These are phyloP conservation scores for Hippocampus zosterae DNA, from an alignment of 2,113 vertebrate species.

Conservation along the genomic window DNA sequence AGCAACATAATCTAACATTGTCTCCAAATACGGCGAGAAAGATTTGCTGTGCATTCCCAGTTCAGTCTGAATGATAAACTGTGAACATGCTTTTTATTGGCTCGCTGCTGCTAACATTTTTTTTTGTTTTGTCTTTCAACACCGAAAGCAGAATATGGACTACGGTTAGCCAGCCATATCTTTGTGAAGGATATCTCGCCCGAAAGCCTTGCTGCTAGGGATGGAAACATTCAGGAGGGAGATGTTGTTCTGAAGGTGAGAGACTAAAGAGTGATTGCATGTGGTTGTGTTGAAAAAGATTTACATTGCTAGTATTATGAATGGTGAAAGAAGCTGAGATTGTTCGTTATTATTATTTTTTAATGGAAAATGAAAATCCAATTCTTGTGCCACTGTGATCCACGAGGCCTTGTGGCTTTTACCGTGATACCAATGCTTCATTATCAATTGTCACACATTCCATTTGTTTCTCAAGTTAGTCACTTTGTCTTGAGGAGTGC, in stretches of 20 bases:
- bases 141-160: conserved; percentile 84
- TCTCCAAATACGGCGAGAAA: neutral
- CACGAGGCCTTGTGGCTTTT: neutral
- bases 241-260: conserved; percentile 96
- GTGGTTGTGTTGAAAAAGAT: neutral
- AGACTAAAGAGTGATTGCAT: neutral
- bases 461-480: neutral
- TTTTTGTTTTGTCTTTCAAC: conserved; percentile 16
- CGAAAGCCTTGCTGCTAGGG: conserved; percentile 93
- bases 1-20: neutral
- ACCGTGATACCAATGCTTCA: neutral
- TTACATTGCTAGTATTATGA: neutral
- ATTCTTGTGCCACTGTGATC: neutral
- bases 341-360: neutral
- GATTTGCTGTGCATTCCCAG: neutral
- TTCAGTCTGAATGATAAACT: neutral
- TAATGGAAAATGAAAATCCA: neutral
- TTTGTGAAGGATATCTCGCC: conserved; percentile 99
- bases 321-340: neutral
- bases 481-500: neutral
- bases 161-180: conserved; percentile 96
- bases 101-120: neutral
- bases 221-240: conserved; percentile 98
- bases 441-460: too few relatives aligned
- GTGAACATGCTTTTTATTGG: neutral